Evolutionary conservation across 2,888 invertebrate genomes (phyloP), one percentile per base, ranked within the genome.

Genomic region (Epistrophe grossulariae): DNA sequence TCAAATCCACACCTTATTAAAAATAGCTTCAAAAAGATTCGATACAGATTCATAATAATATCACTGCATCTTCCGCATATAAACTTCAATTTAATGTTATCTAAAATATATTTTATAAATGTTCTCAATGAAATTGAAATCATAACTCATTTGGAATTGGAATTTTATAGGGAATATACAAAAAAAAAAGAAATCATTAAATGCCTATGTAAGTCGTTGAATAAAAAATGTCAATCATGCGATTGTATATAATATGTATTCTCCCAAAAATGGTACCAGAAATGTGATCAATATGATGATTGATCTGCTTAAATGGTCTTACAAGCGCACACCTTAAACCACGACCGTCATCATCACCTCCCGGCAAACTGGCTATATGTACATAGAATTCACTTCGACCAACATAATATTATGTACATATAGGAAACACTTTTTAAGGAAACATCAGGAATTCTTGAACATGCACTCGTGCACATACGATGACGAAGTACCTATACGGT

Each of bases 231-330:
- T 72, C 85, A 82, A 79, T 82, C 81, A 79, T 55, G 64, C 35
- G 74, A 3, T n/a, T n/a, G n/a, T n/a, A n/a, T n/a, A n/a, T n/a
- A n/a, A 64, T 57, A 77, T n/a, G 11, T 10, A 66, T 70, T 85
- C 64, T 38, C 19, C 83, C 83, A 72, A 83, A 76, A 83, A 87
- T 83, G 87, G 83, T 60, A 87, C 83, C 83, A 87, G 79, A 87
- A 87, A 87, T 84, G 84, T 79, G 84, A 84, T 84, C 80, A 59
- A 71, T 72, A 66, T 76, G 87, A 83, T 71, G 78, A 83, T 74
- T 19, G 72, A 70, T 64, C 71, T 64, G 66, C 83, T 70, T 15
- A 83, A 76, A 79, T 77, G 71, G 79, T 81, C 50, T 78, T 59
- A 48, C 80, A 68, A 60, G 74, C 80, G 68, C 80, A 74, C 72